Base-by-base conservation (phyloP, 2,888 invertebrate species). In the Horisme vitalbata region DNA sequence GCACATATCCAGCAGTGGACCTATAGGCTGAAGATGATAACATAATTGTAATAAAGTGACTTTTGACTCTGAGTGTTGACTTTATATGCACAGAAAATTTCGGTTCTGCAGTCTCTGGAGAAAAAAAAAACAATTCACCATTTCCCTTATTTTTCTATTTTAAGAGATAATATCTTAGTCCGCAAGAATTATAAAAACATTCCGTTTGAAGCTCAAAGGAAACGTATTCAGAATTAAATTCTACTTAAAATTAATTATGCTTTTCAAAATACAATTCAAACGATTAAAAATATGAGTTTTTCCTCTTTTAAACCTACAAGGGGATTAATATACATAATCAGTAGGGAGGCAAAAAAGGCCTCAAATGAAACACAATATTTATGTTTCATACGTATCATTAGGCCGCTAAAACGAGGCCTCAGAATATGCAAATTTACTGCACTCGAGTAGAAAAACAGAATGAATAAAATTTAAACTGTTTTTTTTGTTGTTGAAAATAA, bases 331-430 rank as follows among this genome's bases (percentile, higher is more conserved):
- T 62, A 56, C 64, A 71, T 68, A 72, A 70, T 67, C 52, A 65
- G 59, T 52, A 63, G 68, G 71, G 60, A 56, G 69, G 78, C 65
- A 70, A 72, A 82, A 54, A 57, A 65, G 10, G 61, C 58, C 54
- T 67, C 72, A 75, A 77, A 74, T 59, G 69, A 69, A 70, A 71
- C 72, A 76, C 75, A 77, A 79, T 82, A 83, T 83, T 82, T 80
- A 82, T 83, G 68, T 64, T 77, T 71, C 74, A 65, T 67, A 77
- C 82, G 82, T 75, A 63, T 71, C 82, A 83, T 83, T 83, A 78
- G 78, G 75, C 82, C 79, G 70, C 63, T 63, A 67, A 79, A 75
- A 71, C 67, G 76, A 77, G 74, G 66, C 75, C 79, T 68, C 80
- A 73, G 79, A 79, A 68, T 79, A 81, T 83, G 82, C 80, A 83